phyloP scores from a whole-genome alignment of 2,797 vertebrate species.

The Amazona ochrocephala region DNA sequence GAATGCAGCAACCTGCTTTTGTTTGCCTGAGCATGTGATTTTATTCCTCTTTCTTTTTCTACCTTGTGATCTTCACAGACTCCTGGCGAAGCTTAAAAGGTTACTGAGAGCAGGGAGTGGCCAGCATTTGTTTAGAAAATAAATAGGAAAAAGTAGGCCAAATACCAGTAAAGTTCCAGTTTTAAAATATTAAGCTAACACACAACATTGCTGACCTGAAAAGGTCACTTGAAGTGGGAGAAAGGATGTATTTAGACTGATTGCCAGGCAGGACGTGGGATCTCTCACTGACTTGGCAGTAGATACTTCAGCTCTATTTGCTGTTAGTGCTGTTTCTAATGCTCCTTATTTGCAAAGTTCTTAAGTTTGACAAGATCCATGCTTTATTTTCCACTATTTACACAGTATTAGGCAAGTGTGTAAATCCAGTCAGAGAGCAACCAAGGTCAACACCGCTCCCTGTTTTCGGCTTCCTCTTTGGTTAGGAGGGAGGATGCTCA shows the following conservation, averaged over 20 bases:
- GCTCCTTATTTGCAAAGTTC: slow-evolving; percentile 43
- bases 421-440: slow-evolving; percentile 6
- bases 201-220: slow-evolving; percentile 39
- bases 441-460: background rate
- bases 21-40: slow-evolving; percentile 16
- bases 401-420: background rate
- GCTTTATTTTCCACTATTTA: slow-evolving; percentile 50
- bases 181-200: slow-evolving; percentile 61
- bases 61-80: slow-evolving; percentile 52
- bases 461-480: background rate
- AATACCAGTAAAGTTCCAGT: slow-evolving; percentile 72
- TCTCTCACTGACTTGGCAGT: slow-evolving; percentile 66
- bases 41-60: background rate
- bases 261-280: slow-evolving; percentile 64
- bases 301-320: slow-evolving; percentile 38
- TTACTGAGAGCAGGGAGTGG: slow-evolving; percentile 34
- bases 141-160: slow-evolving; percentile 65
- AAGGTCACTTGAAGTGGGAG: slow-evolving; percentile 59
- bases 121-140: slow-evolving; percentile 67
- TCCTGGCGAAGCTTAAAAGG: slow-evolving; percentile 56
- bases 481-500: background rate
- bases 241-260: slow-evolving; percentile 61
- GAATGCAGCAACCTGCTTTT: slow-evolving; percentile 43
- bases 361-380: slow-evolving; percentile 37
- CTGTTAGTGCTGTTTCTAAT: slow-evolving; percentile 26